A percentile compares a stretch with the other conserved stretches of the same genome.
phyloP scores from a whole-genome alignment of 2,888 invertebrate species.

The Luperina nickerlii region DNA sequence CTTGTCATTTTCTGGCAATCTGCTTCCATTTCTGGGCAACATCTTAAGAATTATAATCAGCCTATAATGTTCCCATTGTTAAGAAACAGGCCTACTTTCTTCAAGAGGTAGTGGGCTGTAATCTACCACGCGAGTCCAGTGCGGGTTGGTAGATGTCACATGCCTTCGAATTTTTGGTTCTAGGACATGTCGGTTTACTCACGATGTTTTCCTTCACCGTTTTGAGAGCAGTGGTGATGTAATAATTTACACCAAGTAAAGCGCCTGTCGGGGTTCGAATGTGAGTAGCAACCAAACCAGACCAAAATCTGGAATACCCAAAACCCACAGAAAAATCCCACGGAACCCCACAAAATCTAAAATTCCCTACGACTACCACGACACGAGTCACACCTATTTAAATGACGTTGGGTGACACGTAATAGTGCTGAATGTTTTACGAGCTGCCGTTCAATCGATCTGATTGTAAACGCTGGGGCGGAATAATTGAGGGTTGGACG shows the following conservation, averaged over 20 bases:
- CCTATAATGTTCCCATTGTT: not conserved
- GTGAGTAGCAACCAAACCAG: too few relatives aligned
- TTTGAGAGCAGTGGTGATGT: not conserved
- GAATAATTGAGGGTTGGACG: conserved; percentile 47
- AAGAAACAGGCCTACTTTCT: not conserved
- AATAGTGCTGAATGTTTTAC: conserved; percentile 68
- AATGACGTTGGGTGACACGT: conserved; percentile 56
- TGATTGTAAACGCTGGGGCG: conserved; percentile 47
- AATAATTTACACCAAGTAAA: not conserved
- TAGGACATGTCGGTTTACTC: too few relatives aligned
- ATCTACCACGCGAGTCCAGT: not conserved
- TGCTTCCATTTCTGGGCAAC: not conserved
- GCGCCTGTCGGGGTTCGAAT: too few relatives aligned
- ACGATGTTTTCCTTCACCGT: not conserved
- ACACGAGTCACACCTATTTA: conserved; percentile 47
- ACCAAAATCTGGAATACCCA: not conserved
- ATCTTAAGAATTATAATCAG: not conserved
- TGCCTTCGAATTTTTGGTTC: too few relatives aligned
- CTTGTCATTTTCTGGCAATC: not conserved
- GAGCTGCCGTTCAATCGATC: conserved; percentile 52
- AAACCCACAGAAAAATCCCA: not conserved
- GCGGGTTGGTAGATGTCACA: too few relatives aligned
- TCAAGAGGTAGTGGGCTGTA: not conserved
- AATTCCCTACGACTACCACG: not conserved
- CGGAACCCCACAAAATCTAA: conserved; percentile 26